These are phyloP conservation scores for Temnothorax rugatulus DNA, from an alignment of 2,888 invertebrate genomes.

Conservation along the genomic window DNA sequence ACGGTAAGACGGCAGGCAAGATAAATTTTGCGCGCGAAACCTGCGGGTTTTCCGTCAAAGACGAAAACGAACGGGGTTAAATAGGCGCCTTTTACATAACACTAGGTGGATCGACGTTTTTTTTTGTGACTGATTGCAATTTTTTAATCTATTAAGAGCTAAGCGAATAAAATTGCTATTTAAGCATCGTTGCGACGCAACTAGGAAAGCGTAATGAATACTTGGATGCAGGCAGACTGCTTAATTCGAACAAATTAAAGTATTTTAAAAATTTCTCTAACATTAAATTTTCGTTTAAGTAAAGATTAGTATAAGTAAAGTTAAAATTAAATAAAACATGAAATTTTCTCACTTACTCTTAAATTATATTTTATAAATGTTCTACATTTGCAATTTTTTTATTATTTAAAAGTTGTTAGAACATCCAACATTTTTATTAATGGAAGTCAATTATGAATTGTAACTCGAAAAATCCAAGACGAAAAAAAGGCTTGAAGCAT, in stretches of 20 bases:
- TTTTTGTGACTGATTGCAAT: background rate
- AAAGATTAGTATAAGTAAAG: background rate
- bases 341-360: background rate
- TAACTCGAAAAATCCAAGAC: background rate
- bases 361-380: slow-evolving; percentile 6
- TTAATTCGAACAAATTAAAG: background rate
- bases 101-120: background rate
- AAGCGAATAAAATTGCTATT: background rate
- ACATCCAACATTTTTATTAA: background rate
- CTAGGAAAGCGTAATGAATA: background rate
- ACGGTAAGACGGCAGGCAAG: background rate
- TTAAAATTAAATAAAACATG: background rate
- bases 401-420: background rate
- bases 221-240: background rate
- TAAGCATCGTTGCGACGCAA: background rate
- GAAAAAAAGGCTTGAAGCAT: background rate
- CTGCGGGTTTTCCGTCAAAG: slow-evolving; percentile 29
- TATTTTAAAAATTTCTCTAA: background rate
- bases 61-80: background rate
- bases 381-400: background rate
- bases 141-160: background rate
- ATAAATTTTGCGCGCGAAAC: slow-evolving; percentile 44
- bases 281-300: background rate
- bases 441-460: background rate
- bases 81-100: background rate